These are phyloP conservation scores for Ceratosolen fusciceps DNA, from an alignment of 1,140 invertebrate genomes.

Conservation along the genomic window DNA sequence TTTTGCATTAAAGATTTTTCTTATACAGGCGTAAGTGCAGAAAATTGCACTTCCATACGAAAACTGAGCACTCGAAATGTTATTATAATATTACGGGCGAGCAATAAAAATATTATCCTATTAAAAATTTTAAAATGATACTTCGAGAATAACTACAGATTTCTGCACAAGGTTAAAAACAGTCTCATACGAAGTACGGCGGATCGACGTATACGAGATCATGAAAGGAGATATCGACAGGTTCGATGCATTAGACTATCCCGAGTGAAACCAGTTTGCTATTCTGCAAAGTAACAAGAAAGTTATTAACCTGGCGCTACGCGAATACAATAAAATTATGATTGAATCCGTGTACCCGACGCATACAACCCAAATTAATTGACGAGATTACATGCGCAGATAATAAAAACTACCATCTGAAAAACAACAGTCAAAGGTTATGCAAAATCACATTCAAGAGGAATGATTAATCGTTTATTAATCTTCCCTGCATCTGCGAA, in stretches of 20 bases:
- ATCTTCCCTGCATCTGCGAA: too few species aligned
- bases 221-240: background rate
- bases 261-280: background rate
- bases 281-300: conserved; percentile 1
- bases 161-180: background rate
- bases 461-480: too few species aligned
- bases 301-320: background rate
- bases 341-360: background rate
- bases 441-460: too few species aligned
- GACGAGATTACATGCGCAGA: background rate
- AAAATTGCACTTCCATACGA: too few species aligned
- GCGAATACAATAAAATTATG: background rate
- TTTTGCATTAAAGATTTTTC: too few species aligned
- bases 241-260: background rate
- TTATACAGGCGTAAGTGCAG: too few species aligned
- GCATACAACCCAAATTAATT: background rate
- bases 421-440: background rate
- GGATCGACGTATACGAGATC: background rate
- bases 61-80: too few species aligned
- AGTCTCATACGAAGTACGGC: background rate
- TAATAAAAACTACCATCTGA: background rate
- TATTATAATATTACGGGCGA: too few species aligned
- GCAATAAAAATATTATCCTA: too few species aligned
- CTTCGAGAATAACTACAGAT: background rate
- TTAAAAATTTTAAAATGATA: background rate